Percentiles rank a stretch among this genome's conserved stretches.
Conservation (phyloP, 2,113 vertebrate genomes). For the Thamnaconus septentrionalis region DNA sequence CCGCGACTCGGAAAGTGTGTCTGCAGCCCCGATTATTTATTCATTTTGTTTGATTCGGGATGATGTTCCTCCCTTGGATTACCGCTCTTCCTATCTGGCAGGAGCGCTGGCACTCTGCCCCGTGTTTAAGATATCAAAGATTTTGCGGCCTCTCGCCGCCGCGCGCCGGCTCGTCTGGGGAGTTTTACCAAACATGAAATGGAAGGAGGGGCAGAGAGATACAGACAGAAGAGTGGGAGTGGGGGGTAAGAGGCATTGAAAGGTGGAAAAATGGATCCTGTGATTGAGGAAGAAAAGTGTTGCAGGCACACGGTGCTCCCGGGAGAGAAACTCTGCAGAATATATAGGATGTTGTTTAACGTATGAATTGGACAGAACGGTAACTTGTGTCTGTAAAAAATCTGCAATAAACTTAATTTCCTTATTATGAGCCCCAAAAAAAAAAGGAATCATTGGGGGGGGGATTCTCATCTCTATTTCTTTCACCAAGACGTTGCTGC, state of each 20-base stretch:
- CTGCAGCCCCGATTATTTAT: constrained; percentile 79
- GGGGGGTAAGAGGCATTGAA: constrained; percentile 57
- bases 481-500: too few species aligned
- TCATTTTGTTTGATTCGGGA: constrained; percentile 80
- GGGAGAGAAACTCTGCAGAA: constrained; percentile 29
- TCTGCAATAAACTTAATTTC: constrained; percentile 49
- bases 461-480: too few species aligned
- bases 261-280: constrained; percentile 64
- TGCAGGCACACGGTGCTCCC: constrained; percentile 55
- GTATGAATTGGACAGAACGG: constrained; percentile 39
- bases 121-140: constrained; percentile 82
- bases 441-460: constrained; percentile 12
- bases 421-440: constrained; percentile 38
- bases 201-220: constrained; percentile 60
- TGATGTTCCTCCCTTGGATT: constrained; percentile 76
- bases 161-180: constrained; percentile 69
- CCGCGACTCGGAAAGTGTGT: constrained; percentile 78
- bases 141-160: constrained; percentile 68
- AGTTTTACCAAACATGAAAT: constrained; percentile 78
- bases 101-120: constrained; percentile 72
- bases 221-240: neutral
- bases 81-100: constrained; percentile 68
- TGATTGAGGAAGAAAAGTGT: constrained; percentile 55
- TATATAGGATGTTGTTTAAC: too few species aligned
- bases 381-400: constrained; percentile 50